These are phyloP conservation scores for Nephrotoma appendiculata DNA, from an alignment of 2,888 invertebrate genomes.

Conservation along the genomic window DNA sequence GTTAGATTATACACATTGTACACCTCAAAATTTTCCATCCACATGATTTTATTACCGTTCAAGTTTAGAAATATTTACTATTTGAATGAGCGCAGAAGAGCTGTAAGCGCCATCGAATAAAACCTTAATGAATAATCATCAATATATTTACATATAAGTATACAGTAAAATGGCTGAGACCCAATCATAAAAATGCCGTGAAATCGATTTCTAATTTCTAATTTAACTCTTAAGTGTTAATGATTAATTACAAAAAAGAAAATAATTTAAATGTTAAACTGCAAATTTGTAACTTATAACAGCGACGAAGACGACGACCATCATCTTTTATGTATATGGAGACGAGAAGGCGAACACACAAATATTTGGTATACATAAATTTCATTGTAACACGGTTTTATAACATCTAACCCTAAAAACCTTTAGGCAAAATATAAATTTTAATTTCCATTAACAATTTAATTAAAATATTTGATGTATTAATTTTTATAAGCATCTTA, in stretches of 20 bases:
- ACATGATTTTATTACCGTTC: no score
- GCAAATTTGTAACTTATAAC: not conserved
- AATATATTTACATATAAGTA: no score
- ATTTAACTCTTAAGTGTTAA: not conserved
- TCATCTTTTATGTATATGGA: not conserved
- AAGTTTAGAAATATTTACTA: no score
- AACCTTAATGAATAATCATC: no score
- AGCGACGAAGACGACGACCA: no score
- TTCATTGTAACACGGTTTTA: not conserved
- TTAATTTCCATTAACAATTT: not conserved
- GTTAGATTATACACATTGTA: no score
- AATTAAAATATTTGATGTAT: not conserved
- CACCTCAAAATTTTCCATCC: no score
- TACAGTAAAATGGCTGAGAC: not conserved
- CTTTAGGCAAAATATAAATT: not conserved
- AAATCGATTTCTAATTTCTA: not conserved
- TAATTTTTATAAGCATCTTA: not conserved
- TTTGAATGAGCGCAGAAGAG: no score
- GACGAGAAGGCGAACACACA: not conserved
- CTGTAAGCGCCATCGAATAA: no score
- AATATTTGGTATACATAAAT: not conserved
- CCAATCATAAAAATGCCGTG: not conserved
- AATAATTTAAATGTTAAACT: not conserved
- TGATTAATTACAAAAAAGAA: not conserved
- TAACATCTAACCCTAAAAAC: not conserved